Base-by-base conservation (phyloP, 2,888 invertebrate genomes). In the Lasioglossum villosulum region DNA sequence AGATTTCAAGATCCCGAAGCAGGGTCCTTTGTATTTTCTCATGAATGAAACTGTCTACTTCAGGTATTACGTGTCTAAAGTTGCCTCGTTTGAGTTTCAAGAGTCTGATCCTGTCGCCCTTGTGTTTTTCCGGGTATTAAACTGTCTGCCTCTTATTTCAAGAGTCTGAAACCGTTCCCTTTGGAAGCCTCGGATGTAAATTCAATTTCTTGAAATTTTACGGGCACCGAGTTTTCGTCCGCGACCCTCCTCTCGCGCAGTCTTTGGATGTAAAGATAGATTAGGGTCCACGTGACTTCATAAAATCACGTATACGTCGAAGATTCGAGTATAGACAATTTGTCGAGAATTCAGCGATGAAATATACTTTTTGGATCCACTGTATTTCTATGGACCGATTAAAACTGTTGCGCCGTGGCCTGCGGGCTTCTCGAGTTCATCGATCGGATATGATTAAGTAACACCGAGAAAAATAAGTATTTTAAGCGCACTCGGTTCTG, bases 391-490 rank as follows among this genome's bases (percentile, higher is more conserved):
- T 66, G 34, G 66, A 0, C 16, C 16, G 66, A 34, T 66, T 66
- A 34, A 66, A 66, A 27, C 59, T 14, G 59, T 59, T 59, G 59
- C 68, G 10, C 16, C 68, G 63, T 30, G 10, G 48, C 52, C 72
- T 63, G 27, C 3, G n/a, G 16, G 23, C 6, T 30, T 16, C 16
- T 5, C 37, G 23, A 23, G 16, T 52, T 30, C 48, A 68, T 75
- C 52, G 83, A 75, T 83, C 75, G 71, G 48, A 27, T 23, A 48
- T 34, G 75, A 80, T 80, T 72, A 68, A 78, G 42, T 75, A 76
- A 73, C 68, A 39, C 8, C 30, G 19, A 56, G 74, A 34, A 16
- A 63, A 82, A 71, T 52, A 77, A 63, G 80, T 85, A 76, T 84
- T 86, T 86, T 71, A 80, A 76, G 68, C 80, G 68, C 42, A 74